These are phyloP conservation scores for Coleophora flavipennella DNA, from an alignment of 2,888 invertebrate genomes.

Conservation along the genomic window DNA sequence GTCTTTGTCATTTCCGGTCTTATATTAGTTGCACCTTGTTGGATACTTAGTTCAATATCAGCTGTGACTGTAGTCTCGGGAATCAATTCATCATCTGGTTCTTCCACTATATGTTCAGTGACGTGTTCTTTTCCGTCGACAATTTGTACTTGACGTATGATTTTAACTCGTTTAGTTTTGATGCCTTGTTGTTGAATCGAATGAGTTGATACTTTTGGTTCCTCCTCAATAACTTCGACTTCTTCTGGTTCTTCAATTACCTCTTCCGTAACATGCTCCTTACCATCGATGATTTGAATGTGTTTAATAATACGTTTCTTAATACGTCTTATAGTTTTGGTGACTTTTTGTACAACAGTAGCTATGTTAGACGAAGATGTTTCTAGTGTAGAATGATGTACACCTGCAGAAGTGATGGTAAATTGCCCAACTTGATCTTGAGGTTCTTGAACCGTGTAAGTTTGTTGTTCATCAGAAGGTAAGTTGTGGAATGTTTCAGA, in stretches of 20 bases:
- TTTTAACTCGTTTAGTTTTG: slow-evolving; percentile 59
- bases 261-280: slow-evolving; percentile 87
- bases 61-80: slow-evolving; percentile 39
- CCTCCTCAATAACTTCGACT: slow-evolving; percentile 79
- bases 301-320: slow-evolving; percentile 82
- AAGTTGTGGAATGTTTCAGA: slow-evolving; percentile 24
- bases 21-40: slow-evolving; percentile 16
- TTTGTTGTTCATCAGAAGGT: slow-evolving; percentile 21
- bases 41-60: slow-evolving; percentile 31
- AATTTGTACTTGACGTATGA: slow-evolving; percentile 80
- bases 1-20: slow-evolving; percentile 12
- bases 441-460: slow-evolving; percentile 36
- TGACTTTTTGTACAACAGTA: slow-evolving; percentile 84
- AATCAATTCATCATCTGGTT: slow-evolving; percentile 71
- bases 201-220: slow-evolving; percentile 40
- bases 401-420: slow-evolving; percentile 20
- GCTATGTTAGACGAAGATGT: slow-evolving; percentile 40
- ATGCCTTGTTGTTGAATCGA: slow-evolving; percentile 38
- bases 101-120: slow-evolving; percentile 84
- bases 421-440: slow-evolving; percentile 24
- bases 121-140: slow-evolving; percentile 86
- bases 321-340: slow-evolving; percentile 80
- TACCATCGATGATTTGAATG: slow-evolving; percentile 84
- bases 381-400: slow-evolving; percentile 28
- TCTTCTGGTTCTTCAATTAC: slow-evolving; percentile 89